Evolutionary conservation across 2,888 invertebrate species (phyloP), one percentile per base, ranked within the genome.

Genomic region (Glyphotaelius pellucidus): DNA sequence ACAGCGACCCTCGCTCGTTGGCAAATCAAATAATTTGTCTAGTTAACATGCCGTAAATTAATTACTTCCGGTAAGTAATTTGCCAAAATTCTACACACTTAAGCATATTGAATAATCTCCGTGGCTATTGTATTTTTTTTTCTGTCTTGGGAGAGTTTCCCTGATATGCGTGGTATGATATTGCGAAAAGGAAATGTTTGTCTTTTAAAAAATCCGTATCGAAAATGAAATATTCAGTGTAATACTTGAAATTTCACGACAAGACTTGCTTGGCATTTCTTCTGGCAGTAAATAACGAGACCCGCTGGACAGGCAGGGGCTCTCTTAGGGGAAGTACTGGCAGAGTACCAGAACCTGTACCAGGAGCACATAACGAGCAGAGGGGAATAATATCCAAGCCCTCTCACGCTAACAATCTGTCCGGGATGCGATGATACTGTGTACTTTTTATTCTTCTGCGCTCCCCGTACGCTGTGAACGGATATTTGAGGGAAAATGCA

Each of bases 331-430:
- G 87, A 87, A 85, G 35, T n/a, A 38, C 67, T 67, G 38, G 38
- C 25, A n/a, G 87, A 25, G 52, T 52, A 15, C 31, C 52, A 14
- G 52, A 31, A 52, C 52, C 52, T 0, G 52, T 87, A 87, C 87
- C 87, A 87, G 87, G 87, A 87, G 67, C 52, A 31, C 52, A 87
- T 87, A 87, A 87, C 87, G 87, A 87, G 67, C 80, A 80, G 47
- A 83, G 89, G 91, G 81, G 91, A 91, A 91, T 91, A 91, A 88
- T 91, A 89, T 88, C 87, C 88, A 67, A 83, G 80, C 89, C 91
- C 91, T 91, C 87, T 87, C 89, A 52, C 83, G 88, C 91, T 91
- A 91, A 89, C 91, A 91, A 91, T 89, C 91, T 91, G 91, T 89
- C 91, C 83, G 83, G 81, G 91, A 91, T 87, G 67, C 67, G 52